These are phyloP conservation scores for Hydropsyche tenuis DNA, from an alignment of 1,140 invertebrate species.

Conservation along the genomic window DNA sequence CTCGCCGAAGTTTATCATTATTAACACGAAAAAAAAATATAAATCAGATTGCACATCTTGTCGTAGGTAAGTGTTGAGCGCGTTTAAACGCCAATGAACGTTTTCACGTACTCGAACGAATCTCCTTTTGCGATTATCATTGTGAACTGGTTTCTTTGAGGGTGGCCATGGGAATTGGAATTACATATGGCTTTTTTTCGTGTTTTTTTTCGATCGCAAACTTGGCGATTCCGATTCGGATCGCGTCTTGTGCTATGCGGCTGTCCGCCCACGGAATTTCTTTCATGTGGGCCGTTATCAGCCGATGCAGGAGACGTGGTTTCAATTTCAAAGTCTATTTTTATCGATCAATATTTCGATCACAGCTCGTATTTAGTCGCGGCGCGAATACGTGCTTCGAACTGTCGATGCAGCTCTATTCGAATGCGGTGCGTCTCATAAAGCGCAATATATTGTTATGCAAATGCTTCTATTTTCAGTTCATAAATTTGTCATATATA, in stretches of 20 bases:
- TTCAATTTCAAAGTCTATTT: conserved; percentile 13
- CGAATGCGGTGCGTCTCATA: too few species aligned
- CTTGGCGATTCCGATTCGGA: not conserved
- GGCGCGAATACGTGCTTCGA: not conserved
- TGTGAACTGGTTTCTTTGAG: not conserved
- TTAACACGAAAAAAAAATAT: too few species aligned
- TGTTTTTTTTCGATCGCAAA: not conserved
- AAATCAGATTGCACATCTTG: too few species aligned
- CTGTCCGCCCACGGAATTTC: conserved; percentile 12
- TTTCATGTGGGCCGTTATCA: conserved; percentile 31
- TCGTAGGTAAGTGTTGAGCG: not conserved
- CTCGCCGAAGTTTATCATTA: too few species aligned
- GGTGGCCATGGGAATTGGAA: conserved; percentile 3
- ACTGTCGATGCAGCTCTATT: too few species aligned
- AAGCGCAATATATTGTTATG: too few species aligned
- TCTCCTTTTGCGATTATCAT: not conserved
- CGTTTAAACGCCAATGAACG: not conserved
- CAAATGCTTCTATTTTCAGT: too few species aligned
- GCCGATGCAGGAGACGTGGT: conserved; percentile 1
- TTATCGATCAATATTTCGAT: conserved; percentile 3
- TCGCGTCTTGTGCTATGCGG: not conserved
- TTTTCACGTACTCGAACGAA: not conserved
- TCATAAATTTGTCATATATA: too few species aligned
- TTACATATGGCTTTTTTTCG: not conserved
- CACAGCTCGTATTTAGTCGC: not conserved